Evolutionary conservation across 2,888 invertebrate genomes (phyloP), one percentile per base, ranked within the genome.

Genomic region (Frankliniella intonsa): DNA sequence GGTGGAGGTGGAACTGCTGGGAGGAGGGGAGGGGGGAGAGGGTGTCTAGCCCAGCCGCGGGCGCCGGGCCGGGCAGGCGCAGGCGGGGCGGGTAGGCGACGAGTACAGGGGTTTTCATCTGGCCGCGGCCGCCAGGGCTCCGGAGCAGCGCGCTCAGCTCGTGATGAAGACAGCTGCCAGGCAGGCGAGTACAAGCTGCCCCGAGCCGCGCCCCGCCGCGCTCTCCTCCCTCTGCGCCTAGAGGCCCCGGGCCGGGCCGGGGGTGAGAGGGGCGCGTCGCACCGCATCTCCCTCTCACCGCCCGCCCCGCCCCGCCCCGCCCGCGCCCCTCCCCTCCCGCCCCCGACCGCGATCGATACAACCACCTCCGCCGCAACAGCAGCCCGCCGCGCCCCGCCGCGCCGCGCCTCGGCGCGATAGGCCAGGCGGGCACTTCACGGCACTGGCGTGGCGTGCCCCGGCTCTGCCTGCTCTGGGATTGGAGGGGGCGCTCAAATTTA

Each of bases 401-500:
- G 55, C 12, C 55, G 55, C 17, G 55, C 55, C 55, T 12, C 17
- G 14, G 62, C 62, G 62, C 62, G 50, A 49, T 55, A 14, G 51
- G 50, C 81, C 38, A 27, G 81, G 17, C 81, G 12, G 17, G 81
- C 81, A 49, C 81, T 85, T 84, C 84, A 84, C 62, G 62, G 38
- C 38, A 38, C 38, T n/a, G 62, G 62, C 62, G 14, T n/a, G 62
- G 62, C 62, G 14, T 14, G 62, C 19, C 62, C 7, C 62, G 55
- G 55, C 55, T 14, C 55, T 12, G 55, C 55, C 12, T 14, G 62
- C 38, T 38, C 38, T 10, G n/a, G 62, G 62, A n/a, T 17, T 14
- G 62, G 62, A 55, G 55, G 55, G 14, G 55, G 55, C 55, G 55
- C 62, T 62, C 62, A 62, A 62, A 62, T 62, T 62, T 62, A 62